Percentiles rank a stretch among this genome's conserved stretches.
Conservation (phyloP, 2,113 vertebrate genomes). For the Sander vitreus region DNA sequence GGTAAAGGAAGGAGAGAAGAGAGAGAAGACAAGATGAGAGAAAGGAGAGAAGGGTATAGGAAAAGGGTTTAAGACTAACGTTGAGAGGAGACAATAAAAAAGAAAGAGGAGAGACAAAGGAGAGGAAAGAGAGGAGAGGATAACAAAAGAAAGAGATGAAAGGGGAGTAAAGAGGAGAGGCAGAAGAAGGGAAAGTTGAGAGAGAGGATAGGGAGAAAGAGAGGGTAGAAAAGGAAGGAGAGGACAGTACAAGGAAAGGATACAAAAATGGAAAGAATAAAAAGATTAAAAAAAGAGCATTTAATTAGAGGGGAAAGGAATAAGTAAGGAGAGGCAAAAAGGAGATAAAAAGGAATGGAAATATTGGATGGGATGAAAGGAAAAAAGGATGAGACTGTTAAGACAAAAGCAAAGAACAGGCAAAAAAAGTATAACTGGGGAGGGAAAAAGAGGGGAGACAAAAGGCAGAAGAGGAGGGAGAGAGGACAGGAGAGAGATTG, state of each 20-base stretch:
- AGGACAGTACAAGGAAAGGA: not conserved
- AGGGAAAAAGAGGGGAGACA: not conserved
- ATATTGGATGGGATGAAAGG: not conserved
- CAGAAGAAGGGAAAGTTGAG: too few species aligned
- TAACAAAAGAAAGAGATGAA: not conserved
- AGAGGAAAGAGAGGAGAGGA: not conserved
- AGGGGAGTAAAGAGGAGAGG: not conserved
- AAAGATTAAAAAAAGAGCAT: too few species aligned
- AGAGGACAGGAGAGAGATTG: not conserved
- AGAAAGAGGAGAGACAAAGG: not conserved
- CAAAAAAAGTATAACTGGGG: not conserved
- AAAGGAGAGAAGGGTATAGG: not conserved
- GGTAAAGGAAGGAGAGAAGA: not conserved
- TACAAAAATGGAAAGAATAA: not conserved
- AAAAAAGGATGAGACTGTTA: not conserved
- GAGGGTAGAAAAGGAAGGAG: not conserved
- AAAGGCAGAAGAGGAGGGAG: not conserved
- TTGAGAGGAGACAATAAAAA: not conserved
- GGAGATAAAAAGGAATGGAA: not conserved
- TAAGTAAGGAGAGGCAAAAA: not conserved
- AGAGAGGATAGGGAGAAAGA: not conserved
- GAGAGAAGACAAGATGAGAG: not conserved
- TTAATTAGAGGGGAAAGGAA: not conserved
- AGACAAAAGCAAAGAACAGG: not conserved
- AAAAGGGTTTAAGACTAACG: not conserved